Conservation (phyloP, 2,888 invertebrate genomes). For the Phyto melanocephala region DNA sequence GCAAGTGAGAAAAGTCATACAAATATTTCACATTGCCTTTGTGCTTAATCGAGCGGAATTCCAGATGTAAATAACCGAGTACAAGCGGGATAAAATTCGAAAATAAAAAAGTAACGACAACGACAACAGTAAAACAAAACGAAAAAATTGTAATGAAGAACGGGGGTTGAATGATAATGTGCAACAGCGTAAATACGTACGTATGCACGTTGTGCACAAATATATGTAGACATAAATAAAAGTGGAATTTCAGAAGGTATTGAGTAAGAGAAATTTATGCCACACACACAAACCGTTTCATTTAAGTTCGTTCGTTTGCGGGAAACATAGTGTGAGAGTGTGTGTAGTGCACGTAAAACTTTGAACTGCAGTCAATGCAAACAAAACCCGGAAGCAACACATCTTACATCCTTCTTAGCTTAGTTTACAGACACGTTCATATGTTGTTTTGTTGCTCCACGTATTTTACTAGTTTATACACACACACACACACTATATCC, state of each 20-base stretch:
- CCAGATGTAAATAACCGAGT: slow-evolving; percentile 66
- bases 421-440: slow-evolving; percentile 48
- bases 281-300: slow-evolving; percentile 53
- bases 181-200: slow-evolving; percentile 30
- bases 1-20: slow-evolving; percentile 66
- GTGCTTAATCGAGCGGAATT: slow-evolving; percentile 68
- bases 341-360: slow-evolving; percentile 31
- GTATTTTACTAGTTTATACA: background rate
- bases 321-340: background rate
- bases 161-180: slow-evolving; percentile 24
- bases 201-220: background rate
- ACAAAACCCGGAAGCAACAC: slow-evolving; percentile 57
- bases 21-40: slow-evolving; percentile 58
- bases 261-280: slow-evolving; percentile 39
- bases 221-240: too few species aligned
- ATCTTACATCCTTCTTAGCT: slow-evolving; percentile 58
- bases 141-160: slow-evolving; percentile 1
- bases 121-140: background rate
- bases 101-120: slow-evolving; percentile 1
- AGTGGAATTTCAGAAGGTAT: slow-evolving; percentile 14
- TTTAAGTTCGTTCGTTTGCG: slow-evolving; percentile 22
- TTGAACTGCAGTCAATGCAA: slow-evolving; percentile 58
- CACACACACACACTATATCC: too few species aligned
- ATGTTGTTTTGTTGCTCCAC: background rate
- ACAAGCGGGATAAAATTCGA: slow-evolving; percentile 51